phyloP scores from a whole-genome alignment of 2,113 vertebrate species.

The Dasyprocta punctata region DNA sequence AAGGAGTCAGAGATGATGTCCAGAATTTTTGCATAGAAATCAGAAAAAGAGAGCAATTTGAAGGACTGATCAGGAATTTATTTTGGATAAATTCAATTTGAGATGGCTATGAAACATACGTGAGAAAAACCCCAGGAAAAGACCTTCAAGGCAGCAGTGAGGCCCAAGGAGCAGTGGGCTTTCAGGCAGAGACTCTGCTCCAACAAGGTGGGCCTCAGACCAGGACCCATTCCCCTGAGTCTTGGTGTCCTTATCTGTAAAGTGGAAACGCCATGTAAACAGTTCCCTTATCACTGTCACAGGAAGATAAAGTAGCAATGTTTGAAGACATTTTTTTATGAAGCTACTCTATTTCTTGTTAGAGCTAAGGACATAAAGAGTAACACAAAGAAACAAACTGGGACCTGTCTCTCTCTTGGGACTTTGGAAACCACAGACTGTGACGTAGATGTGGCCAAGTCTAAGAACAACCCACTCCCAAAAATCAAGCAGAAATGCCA shows the following conservation, averaged over 20 bases:
- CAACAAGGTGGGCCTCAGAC: not conserved
- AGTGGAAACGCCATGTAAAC: not conserved
- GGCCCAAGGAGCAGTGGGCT: not conserved
- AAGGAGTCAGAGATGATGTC: not conserved
- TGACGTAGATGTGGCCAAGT: not conserved
- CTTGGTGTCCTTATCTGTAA: not conserved
- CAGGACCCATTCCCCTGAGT: not conserved
- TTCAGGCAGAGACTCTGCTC: not conserved
- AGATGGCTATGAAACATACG: not conserved
- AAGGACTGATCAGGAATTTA: not conserved
- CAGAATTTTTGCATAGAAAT: not conserved
- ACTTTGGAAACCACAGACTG: not conserved
- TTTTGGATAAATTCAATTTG: not conserved
- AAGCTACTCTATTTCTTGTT: not conserved
- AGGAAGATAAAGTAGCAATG: not conserved
- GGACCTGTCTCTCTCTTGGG: accelerated
- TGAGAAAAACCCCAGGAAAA: not conserved
- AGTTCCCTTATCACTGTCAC: not conserved
- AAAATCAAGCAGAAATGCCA: not conserved
- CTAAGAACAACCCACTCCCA: not conserved
- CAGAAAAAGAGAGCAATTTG: not conserved
- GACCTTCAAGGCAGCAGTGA: not conserved
- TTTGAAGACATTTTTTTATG: conserved; percentile 7
- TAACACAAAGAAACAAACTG: not conserved
- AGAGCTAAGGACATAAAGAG: not conserved